Evolutionary conservation across 2,888 invertebrate genomes (phyloP).

Genomic region (Tipula lateralis): DNA sequence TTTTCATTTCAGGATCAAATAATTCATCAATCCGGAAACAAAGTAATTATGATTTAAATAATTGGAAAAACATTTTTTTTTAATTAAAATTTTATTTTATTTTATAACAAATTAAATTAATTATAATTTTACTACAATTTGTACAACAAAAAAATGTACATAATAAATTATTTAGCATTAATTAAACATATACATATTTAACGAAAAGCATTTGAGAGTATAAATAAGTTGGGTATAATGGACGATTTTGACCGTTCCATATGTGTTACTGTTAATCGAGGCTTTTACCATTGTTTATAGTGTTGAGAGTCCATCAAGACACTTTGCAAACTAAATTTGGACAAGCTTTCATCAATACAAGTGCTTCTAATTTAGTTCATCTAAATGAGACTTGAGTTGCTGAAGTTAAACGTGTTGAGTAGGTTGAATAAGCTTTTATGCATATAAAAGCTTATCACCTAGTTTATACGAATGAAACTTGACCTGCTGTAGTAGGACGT

Average conservation of each 20-base stretch:
- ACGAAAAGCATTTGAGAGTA: background rate
- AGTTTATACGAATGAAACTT: too few relatives aligned
- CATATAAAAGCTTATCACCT: too few relatives aligned
- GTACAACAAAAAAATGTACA: background rate
- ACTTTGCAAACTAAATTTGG: too few relatives aligned
- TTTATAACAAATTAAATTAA: background rate
- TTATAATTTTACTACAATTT: background rate
- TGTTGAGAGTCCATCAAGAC: too few relatives aligned
- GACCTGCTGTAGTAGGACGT: too few relatives aligned
- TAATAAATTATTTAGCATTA: background rate
- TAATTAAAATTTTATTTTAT: background rate
- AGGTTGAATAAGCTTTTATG: too few relatives aligned
- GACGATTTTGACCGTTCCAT: background rate
- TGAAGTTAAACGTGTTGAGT: too few relatives aligned
- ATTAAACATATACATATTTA: background rate
- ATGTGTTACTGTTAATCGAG: too few relatives aligned
- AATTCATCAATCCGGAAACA: slow-evolving; percentile 28
- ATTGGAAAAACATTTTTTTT: background rate
- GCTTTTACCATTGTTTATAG: too few relatives aligned
- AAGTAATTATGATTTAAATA: slow-evolving; percentile 25
- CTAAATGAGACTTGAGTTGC: too few relatives aligned
- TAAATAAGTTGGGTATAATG: background rate
- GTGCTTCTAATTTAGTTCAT: too few relatives aligned
- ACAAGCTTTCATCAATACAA: too few relatives aligned
- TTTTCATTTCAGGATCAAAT: slow-evolving; percentile 27